phyloP scores from a whole-genome alignment of 2,888 invertebrate genomes.

The Rhamphomyia laevipes region DNA sequence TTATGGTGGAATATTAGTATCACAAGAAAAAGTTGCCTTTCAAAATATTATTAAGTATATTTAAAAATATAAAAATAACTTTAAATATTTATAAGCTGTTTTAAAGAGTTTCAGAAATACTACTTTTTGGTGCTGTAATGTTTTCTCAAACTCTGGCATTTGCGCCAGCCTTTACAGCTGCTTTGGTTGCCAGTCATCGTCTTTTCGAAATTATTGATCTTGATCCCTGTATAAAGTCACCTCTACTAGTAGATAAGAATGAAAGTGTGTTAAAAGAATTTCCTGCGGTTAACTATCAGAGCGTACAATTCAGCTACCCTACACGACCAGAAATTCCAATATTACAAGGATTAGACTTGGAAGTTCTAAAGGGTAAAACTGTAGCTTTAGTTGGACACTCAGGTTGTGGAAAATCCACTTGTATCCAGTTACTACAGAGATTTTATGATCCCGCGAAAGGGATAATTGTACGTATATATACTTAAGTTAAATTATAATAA shows the following conservation, averaged over 20 bases:
- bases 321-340: conserved; percentile 61
- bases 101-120: conserved; percentile 55
- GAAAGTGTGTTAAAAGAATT: conserved; percentile 18
- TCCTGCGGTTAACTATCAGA: conserved; percentile 41
- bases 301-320: conserved; percentile 68
- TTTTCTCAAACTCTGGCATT: conserved; percentile 64
- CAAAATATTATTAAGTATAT: conserved; percentile 59
- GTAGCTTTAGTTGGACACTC: conserved; percentile 62
- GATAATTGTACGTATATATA: conserved; percentile 43
- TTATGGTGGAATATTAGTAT: conserved; percentile 59
- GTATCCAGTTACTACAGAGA: conserved; percentile 63
- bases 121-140: conserved; percentile 65
- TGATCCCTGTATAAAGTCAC: conserved; percentile 42
- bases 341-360: conserved; percentile 54
- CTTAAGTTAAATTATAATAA: no score
- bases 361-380: conserved; percentile 54
- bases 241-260: conserved; percentile 20
- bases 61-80: not conserved
- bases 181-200: conserved; percentile 54
- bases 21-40: conserved; percentile 47
- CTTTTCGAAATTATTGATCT: conserved; percentile 52
- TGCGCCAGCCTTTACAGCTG: conserved; percentile 62
- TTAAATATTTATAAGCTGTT: not conserved
- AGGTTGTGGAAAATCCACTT: conserved; percentile 73
- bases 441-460: conserved; percentile 65